These are phyloP conservation scores for Pseudanteris insignis DNA, from an alignment of 2,888 invertebrate species.

Conservation along the genomic window DNA sequence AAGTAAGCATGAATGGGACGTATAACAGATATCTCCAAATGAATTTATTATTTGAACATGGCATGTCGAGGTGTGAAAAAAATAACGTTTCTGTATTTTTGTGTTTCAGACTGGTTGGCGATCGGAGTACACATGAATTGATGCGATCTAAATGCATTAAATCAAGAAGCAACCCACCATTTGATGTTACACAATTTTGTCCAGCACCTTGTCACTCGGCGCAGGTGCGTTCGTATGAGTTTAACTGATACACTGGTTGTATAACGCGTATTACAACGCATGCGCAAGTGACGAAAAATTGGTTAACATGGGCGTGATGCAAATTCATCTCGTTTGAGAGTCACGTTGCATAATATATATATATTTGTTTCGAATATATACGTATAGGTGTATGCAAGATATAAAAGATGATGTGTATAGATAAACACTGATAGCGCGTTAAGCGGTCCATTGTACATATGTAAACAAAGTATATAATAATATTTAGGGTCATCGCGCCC, in stretches of 20 bases:
- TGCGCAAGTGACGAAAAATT: slow-evolving; percentile 18
- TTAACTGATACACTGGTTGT: no score
- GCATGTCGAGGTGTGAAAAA: no score
- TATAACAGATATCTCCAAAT: no score
- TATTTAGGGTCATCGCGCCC: slow-evolving; percentile 63
- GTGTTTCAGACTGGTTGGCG: slow-evolving; percentile 86
- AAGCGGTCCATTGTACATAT: slow-evolving; percentile 56
- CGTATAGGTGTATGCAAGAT: slow-evolving; percentile 40
- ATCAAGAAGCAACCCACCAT: slow-evolving; percentile 62
- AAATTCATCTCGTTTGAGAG: slow-evolving; percentile 27
- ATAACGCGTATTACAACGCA: no score
- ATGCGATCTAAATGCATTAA: slow-evolving; percentile 55
- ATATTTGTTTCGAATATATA: slow-evolving; percentile 46
- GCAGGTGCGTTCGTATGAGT: no score
- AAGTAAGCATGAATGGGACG: no score
- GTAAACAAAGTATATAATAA: slow-evolving; percentile 52
- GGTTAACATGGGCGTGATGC: slow-evolving; percentile 35
- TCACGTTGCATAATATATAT: slow-evolving; percentile 41
- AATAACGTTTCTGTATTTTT: no score
- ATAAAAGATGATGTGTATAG: slow-evolving; percentile 32
- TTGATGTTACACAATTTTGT: no score
- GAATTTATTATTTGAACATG: no score
- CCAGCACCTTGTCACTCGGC: no score
- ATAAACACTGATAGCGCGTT: slow-evolving; percentile 32
- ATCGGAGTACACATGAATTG: slow-evolving; percentile 90